These are phyloP conservation scores for Podarcis lilfordi DNA, from an alignment of 2,797 vertebrate species.

Conservation along the genomic window DNA sequence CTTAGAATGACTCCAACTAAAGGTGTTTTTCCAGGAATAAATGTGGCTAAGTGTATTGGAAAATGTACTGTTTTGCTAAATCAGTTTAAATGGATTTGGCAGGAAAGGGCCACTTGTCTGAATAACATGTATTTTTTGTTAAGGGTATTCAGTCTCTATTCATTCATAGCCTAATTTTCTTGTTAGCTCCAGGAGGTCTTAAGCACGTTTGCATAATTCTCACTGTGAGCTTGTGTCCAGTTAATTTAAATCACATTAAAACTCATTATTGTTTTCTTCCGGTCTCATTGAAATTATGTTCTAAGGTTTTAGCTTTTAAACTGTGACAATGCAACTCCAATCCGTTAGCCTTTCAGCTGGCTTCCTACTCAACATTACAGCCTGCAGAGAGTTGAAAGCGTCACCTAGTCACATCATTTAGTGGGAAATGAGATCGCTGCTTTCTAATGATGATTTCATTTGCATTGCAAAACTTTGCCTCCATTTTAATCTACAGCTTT, in stretches of 20 bases:
- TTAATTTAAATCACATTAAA: constrained; percentile 68
- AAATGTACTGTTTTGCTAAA: constrained; percentile 39
- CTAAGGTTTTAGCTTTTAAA: constrained; percentile 40
- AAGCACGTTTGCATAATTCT: constrained; percentile 50
- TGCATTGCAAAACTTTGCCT: constrained; percentile 49
- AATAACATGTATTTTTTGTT: background rate
- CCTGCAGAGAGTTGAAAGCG: constrained; percentile 17
- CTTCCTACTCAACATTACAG: constrained; percentile 8
- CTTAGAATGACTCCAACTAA: background rate
- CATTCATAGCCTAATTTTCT: constrained; percentile 49
- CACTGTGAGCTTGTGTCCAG: constrained; percentile 46
- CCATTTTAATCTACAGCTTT: constrained; percentile 53
- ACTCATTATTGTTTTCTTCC: constrained; percentile 55
- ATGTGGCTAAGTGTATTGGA: constrained; percentile 24
- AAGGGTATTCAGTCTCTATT: constrained; percentile 24
- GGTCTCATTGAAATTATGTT: constrained; percentile 32
- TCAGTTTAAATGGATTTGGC: constrained; percentile 32
- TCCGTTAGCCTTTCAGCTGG: constrained; percentile 30
- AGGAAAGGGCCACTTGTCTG: background rate
- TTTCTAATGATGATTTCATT: constrained; percentile 58
- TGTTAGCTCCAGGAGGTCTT: constrained; percentile 45
- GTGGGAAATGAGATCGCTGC: constrained; percentile 21
- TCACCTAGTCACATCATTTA: constrained; percentile 15
- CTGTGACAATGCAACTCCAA: background rate
- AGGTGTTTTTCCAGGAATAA: background rate